Percentiles rank a stretch among this genome's conserved stretches.
These are phyloP conservation scores for Tachina lurida DNA, from an alignment of 2,888 invertebrate genomes.

Conservation along the genomic window DNA sequence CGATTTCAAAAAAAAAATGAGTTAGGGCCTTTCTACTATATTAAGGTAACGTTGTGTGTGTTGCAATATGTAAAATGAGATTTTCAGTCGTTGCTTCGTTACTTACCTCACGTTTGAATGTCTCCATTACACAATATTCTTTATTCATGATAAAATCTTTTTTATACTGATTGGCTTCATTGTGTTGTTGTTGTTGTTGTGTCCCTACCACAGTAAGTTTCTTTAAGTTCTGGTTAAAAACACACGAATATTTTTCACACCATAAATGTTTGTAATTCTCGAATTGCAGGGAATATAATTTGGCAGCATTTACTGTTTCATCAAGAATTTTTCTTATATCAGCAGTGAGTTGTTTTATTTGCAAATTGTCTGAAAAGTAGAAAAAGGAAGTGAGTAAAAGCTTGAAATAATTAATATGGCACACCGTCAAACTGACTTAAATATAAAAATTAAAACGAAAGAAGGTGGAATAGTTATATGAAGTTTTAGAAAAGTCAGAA, in stretches of 20 bases:
- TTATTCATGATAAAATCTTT: conserved; percentile 60
- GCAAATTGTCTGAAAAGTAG: conserved; percentile 66
- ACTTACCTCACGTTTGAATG: conserved; percentile 80
- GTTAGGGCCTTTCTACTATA: no score
- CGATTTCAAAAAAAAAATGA: no score
- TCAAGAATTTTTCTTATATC: conserved; percentile 76
- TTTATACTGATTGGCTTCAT: conserved; percentile 37
- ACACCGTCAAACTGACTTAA: neutral
- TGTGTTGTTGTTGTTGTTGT: conserved; percentile 15
- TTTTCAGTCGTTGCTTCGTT: neutral
- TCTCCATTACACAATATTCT: conserved; percentile 80
- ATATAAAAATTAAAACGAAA: no score
- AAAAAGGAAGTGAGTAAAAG: neutral
- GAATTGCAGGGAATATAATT: conserved; percentile 78
- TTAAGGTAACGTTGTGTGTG: neutral
- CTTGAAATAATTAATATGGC: conserved; percentile 16
- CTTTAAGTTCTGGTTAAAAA: conserved; percentile 75
- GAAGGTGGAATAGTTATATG: no score
- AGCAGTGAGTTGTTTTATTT: conserved; percentile 75
- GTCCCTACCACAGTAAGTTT: conserved; percentile 61
- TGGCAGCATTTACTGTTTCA: conserved; percentile 76
- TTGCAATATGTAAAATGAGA: neutral
- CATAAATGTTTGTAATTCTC: conserved; percentile 79
- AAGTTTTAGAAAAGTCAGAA: no score
- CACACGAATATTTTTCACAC: conserved; percentile 76